A percentile compares a stretch with the other conserved stretches of the same genome.
These are phyloP conservation scores for Cosmia trapezina DNA, from an alignment of 2,888 invertebrate species.

Conservation along the genomic window DNA sequence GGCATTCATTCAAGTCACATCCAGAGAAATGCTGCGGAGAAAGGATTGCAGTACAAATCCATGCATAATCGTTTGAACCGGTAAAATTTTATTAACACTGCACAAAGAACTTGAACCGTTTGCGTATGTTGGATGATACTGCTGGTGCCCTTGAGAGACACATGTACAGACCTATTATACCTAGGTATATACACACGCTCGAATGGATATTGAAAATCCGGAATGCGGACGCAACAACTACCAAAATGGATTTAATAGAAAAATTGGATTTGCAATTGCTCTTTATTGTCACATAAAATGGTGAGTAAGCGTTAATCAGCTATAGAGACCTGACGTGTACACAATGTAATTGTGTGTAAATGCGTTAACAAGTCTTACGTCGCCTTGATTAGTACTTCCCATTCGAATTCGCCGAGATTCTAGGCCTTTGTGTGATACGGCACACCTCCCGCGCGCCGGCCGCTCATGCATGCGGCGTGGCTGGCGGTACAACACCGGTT, in stretches of 20 bases:
- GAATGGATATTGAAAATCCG: conserved; percentile 47
- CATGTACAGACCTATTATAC: conserved; percentile 1
- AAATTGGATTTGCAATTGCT: conserved; percentile 64
- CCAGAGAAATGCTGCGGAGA: conserved; percentile 28
- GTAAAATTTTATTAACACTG: conserved; percentile 20
- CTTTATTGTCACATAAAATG: conserved; percentile 57
- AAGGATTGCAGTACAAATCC: conserved; percentile 21
- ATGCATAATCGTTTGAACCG: conserved; percentile 19
- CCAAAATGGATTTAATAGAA: conserved; percentile 69
- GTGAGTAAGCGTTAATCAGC: conserved; percentile 70
- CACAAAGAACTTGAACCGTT: conserved; percentile 33
- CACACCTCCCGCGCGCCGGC: conserved; percentile 29
- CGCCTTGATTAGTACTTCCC: conserved; percentile 82
- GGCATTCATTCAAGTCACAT: too few species aligned
- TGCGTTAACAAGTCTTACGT: conserved; percentile 77
- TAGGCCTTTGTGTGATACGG: conserved; percentile 73
- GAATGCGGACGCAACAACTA: conserved; percentile 44
- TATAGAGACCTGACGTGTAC: conserved; percentile 61
- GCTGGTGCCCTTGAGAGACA: conserved; percentile 43
- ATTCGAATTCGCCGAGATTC: conserved; percentile 80
- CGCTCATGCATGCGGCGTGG: conserved; percentile 34
- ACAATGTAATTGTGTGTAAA: conserved; percentile 66
- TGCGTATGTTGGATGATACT: conserved; percentile 14
- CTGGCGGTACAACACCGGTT: conserved; percentile 36
- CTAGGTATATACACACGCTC: conserved; percentile 30